Percentiles rank a stretch among this genome's conserved stretches.
Conservation (phyloP, 2,888 invertebrate genomes). For the Tetragnatha montana region DNA sequence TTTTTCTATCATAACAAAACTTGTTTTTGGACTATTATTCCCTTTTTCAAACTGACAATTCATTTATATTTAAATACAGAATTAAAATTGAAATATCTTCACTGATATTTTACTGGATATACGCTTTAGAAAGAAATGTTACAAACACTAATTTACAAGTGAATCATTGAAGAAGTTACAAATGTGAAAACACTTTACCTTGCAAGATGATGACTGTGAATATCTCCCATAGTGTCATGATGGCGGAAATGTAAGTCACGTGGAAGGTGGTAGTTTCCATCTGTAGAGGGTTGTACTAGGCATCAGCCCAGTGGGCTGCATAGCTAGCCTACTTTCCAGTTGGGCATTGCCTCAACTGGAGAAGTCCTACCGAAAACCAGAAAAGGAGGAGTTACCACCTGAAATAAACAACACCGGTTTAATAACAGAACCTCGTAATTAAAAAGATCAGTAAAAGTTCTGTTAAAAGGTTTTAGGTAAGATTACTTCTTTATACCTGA, state of each 20-base stretch:
- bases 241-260: constrained; percentile 69
- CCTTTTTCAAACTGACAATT: too few relatives aligned
- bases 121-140: too few relatives aligned
- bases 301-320: constrained; percentile 64
- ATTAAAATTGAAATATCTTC: too few relatives aligned
- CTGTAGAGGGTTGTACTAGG: constrained; percentile 55
- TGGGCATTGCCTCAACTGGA: constrained; percentile 66
- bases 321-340: constrained; percentile 58
- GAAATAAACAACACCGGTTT: not conserved
- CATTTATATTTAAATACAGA: too few relatives aligned
- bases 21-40: too few relatives aligned
- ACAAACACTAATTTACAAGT: too few relatives aligned
- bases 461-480: not conserved
- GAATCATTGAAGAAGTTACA: too few relatives aligned
- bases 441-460: not conserved
- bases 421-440: not conserved
- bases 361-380: not conserved
- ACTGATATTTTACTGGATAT: too few relatives aligned
- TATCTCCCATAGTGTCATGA: constrained; percentile 71
- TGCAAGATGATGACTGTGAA: constrained; percentile 64
- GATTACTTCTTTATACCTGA: not conserved
- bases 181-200: constrained; percentile 27
- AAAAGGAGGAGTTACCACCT: not conserved
- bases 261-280: constrained; percentile 68
- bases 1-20: too few relatives aligned